Base-by-base conservation (phyloP, 2,113 vertebrate genomes). In the Kryptolebias marmoratus region DNA sequence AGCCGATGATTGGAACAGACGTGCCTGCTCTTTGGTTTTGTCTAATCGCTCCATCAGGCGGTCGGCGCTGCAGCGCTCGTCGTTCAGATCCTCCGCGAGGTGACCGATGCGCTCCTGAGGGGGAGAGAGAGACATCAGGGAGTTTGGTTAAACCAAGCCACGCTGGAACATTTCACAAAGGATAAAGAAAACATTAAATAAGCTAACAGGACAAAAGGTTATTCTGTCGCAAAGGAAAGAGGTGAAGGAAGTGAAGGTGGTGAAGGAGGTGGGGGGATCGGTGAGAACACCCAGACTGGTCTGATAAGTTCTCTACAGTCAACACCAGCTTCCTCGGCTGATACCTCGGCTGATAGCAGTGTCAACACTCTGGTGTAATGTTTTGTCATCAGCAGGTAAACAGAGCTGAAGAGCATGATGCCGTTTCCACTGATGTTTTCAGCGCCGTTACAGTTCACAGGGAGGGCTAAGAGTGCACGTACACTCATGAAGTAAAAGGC, bases 21-120 rank as follows among this genome's bases (percentile, higher is more conserved):
- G 55, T 75, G 87, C 93, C 92, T 94, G 92, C 32, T 90, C 96
- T 90, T 96, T 94, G 93, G 95, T 95, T 86, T 95, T 93, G 72
- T 92, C 87, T 64, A 98, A 92, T 81, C 95, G 93, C 55, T 97
- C 95, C 15, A 96, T 95, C 74, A 98, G 83, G 61, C 94, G 88
- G 86, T 98, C 96, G 0, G 94, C 94, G 64, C 94, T 96, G 86
- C 82, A 90, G 80, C 93, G 94, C 86, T 98, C 97, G 80, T 98
- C 97, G 53, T 92, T 93, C 48, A 98, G 93, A 70, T 96, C 95
- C 57, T 95, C 88, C 81, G 96, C 95, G 49, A 98, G 85, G 31
- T 96, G 95, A 73, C 90, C 85, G 63, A 97, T 77, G 42, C 96
- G 95, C 49, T 95, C 95, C 96, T 98, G 77, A 62, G 77, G 70